A percentile compares a stretch with the other conserved stretches of the same genome.
phyloP scores from a whole-genome alignment of 1,140 invertebrate genomes.

The Oscheius sp. region DNA sequence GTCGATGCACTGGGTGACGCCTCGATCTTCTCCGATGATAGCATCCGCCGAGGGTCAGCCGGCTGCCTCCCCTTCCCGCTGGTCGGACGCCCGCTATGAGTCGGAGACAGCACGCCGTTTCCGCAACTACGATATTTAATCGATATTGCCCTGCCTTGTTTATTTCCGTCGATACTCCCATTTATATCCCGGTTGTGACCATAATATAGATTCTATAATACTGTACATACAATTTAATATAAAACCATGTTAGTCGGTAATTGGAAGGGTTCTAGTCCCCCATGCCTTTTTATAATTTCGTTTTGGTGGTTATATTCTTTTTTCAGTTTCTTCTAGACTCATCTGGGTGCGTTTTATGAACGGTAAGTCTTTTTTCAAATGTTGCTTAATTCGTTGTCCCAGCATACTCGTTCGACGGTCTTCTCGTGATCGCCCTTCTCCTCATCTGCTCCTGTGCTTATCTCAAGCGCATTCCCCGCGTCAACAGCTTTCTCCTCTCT shows the following conservation, averaged over 20 bases:
- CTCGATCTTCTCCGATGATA: constrained; percentile 14
- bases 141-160: not conserved
- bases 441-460: constrained; percentile 35
- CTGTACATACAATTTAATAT: not conserved
- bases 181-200: not conserved
- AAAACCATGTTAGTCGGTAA: not conserved
- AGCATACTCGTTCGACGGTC: constrained; percentile 37
- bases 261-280: not conserved
- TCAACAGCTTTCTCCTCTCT: constrained; percentile 24
- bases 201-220: not conserved
- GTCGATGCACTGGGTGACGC: constrained; percentile 28
- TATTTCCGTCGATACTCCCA: not conserved
- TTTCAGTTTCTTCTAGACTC: not conserved
- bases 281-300: not conserved
- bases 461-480: constrained; percentile 30
- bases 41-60: not conserved
- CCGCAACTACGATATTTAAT: constrained; percentile 21
- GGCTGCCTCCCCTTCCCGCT: not conserved
- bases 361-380: not conserved
- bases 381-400: not conserved
- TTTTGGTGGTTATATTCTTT: not conserved
- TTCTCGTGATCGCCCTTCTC: constrained; percentile 26
- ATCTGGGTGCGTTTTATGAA: constrained; percentile 23
- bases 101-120: constrained; percentile 5
- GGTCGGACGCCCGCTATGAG: constrained; percentile 24